These are phyloP conservation scores for Syndactyla subalaris DNA, from an alignment of 2,797 vertebrate species.

Conservation along the genomic window DNA sequence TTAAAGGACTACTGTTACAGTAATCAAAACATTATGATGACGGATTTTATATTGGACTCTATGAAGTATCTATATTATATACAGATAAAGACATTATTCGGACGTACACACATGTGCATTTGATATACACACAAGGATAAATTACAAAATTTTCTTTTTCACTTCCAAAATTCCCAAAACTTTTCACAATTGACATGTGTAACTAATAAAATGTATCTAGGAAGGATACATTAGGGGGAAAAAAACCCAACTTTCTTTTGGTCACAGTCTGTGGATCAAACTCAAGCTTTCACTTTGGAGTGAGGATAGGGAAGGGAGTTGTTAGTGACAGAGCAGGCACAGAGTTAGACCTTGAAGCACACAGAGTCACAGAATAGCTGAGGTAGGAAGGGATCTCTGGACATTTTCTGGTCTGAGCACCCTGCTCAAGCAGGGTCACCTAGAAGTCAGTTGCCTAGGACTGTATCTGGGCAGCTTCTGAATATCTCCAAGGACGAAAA, in stretches of 20 bases:
- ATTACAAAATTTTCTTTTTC: background rate
- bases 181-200: background rate
- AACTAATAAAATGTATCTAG: background rate
- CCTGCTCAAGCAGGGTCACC: background rate
- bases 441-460: background rate
- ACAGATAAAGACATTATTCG: background rate
- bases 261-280: background rate
- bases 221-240: rapidly evolving
- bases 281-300: background rate
- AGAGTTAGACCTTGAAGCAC: background rate
- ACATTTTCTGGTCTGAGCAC: background rate
- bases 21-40: background rate
- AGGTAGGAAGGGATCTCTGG: background rate
- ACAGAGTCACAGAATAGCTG: background rate
- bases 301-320: background rate
- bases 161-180: background rate
- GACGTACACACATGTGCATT: background rate
- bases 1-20: background rate
- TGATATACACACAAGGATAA: rapidly evolving
- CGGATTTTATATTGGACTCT: background rate
- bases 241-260: background rate
- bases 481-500: background rate
- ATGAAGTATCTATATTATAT: background rate
- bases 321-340: background rate
- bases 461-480: rapidly evolving